Base-by-base conservation (phyloP, 2,797 vertebrate species). In the Hipposideros larvatus region DNA sequence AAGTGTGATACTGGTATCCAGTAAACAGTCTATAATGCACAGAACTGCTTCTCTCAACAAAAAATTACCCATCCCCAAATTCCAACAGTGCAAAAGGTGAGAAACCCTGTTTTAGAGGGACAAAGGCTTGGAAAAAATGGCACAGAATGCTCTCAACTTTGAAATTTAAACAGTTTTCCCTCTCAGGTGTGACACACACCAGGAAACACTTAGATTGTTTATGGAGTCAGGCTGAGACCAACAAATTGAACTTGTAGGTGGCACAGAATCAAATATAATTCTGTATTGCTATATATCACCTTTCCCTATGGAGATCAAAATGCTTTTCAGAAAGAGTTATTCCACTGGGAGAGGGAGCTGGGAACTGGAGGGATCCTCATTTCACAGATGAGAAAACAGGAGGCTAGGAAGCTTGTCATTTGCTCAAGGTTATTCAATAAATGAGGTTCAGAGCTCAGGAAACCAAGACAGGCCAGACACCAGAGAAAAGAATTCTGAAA, bases 381-480 rank as follows among this genome's bases (percentile, higher is more conserved):
- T 63, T 94, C 92, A 95, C 63, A 94, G 71, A 73, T 65, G 87
- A 95, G 65, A 91, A 68, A 91, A 55, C 41, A 92, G 53, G 61
- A 90, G 59, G 46, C 46, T 8, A 43, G 11, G 43, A 77, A 73
- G 16, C 18, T 7, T 48, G 46, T 77, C 34, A 48, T 83, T 92
- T 88, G 24, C 28, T 93, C 57, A 90, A 90, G 48, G 71, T 87
- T 91, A 87, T 87, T 93, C 61, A 46, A 4, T 71, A 77, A 87
- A 77, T 90, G 57, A 31, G 48, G 86, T 28, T 79, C 91, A 65
- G 66, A 90, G 22, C 55, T 87, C 71, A 34, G 84, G 28, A 95
- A 92, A 84, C 34, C 6, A 59, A 85, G 37, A 80, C 43, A 94
- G 24, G 11, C 61, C 21, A 70, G 85, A 82, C 26, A 10, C 1